Base-by-base conservation (phyloP, 2,113 vertebrate genomes). In the Corapipo altera region DNA sequence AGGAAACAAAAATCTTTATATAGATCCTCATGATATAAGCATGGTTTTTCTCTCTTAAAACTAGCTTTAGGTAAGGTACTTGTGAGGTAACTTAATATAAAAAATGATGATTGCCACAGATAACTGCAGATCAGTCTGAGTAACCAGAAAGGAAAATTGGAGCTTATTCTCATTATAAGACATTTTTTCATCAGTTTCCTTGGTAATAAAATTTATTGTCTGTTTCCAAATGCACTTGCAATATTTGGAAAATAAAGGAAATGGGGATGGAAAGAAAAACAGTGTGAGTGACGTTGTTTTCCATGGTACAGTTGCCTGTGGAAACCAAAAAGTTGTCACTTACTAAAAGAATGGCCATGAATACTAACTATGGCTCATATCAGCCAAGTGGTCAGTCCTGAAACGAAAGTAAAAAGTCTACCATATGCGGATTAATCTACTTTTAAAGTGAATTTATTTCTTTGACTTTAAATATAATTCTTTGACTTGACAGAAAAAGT, bases 251-350 rank as follows among this genome's bases (percentile, higher is more conserved):
- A 76, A 92, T 8, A 35, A 71, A 70, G n/a, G 5, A 75, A 91
- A 77, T 49, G 58, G 30, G 15, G 48, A 33, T n/a, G 9, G 27
- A 66, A 92, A 59, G 43, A 23, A 70, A 70, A 94, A 89, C 32
- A 70, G 6, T 23, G 11, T 44, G 18, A 90, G 24, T 22, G 52
- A 90, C 4, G 2, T n/a, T 88, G 52, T 85, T 96, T 94, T 96
- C 66, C 70, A 74, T 14, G 12, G 27, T 43, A 55, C 66, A 69
- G 18, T 65, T 62, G 65, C 83, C 73, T 93, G 64, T 58, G 58
- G 76, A 79, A 96, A 71, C 54, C 9, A 96, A 93, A 71, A 96
- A 77, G 30, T 85, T 95, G 85, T 48, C 83, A 91, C 66, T 95
- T 62, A 72, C 87, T 81, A 69, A 74, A 95, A 95, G 77, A 71